These are phyloP conservation scores for Ophion ellenae DNA, from an alignment of 2,888 invertebrate genomes.

Conservation along the genomic window DNA sequence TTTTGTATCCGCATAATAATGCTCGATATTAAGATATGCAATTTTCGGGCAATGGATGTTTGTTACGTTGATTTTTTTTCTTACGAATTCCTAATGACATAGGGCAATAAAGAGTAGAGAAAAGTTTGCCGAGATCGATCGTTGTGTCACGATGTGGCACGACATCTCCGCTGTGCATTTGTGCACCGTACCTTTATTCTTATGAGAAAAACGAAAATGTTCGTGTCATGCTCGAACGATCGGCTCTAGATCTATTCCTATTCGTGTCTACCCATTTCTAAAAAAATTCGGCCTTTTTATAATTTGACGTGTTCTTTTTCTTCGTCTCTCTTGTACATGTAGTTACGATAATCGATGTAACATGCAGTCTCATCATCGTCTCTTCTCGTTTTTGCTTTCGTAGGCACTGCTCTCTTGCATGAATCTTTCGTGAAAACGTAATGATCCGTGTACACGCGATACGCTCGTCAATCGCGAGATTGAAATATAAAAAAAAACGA, in stretches of 20 bases:
- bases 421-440: slow-evolving; percentile 55
- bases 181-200: not conserved
- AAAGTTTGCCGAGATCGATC: not conserved
- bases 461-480: slow-evolving; percentile 35
- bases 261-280: slow-evolving; percentile 24
- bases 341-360: slow-evolving; percentile 14
- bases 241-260: slow-evolving; percentile 21
- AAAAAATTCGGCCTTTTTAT: slow-evolving; percentile 23
- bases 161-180: slow-evolving; percentile 12
- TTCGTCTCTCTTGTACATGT: not conserved
- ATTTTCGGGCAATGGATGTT: not conserved
- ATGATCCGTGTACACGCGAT: slow-evolving; percentile 52
- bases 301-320: slow-evolving; percentile 10
- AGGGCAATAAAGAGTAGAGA: not conserved
- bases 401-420: not conserved
- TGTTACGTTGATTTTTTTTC: not conserved
- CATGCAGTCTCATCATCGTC: slow-evolving; percentile 43
- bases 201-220: slow-evolving; percentile 31
- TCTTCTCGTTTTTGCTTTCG: slow-evolving; percentile 6
- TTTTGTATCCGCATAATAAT: no score
- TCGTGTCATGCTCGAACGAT: slow-evolving; percentile 52
- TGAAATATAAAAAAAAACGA: slow-evolving; percentile 1
- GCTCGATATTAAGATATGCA: no score
- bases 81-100: not conserved
- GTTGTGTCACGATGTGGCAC: not conserved